A percentile compares a stretch with the other conserved stretches of the same genome.
Evolutionary conservation across 2,888 invertebrate species (phyloP).

Genomic region (Xylocampa areola): DNA sequence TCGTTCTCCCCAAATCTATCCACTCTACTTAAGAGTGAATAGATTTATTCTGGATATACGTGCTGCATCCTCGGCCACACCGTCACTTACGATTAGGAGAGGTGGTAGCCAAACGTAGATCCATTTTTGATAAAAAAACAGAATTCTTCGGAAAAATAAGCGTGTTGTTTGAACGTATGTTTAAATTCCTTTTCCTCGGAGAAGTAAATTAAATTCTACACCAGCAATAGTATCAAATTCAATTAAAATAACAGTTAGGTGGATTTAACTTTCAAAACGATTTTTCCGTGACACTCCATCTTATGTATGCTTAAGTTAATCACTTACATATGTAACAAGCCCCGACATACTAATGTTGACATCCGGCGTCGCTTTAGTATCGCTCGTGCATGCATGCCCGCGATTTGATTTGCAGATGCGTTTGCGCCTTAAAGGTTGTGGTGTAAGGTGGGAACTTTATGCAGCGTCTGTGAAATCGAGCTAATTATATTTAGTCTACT

Average conservation of each 20-base stretch:
- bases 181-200: too few species aligned
- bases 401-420: constrained; percentile 87
- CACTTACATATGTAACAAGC: constrained; percentile 51
- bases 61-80: too few species aligned
- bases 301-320: constrained; percentile 39
- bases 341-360: constrained; percentile 64
- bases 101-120: too few species aligned
- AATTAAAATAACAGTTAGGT: constrained; percentile 22
- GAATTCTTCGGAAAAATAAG: too few species aligned
- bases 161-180: too few species aligned
- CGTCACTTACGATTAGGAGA: too few species aligned
- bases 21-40: too few species aligned
- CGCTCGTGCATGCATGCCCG: constrained; percentile 72
- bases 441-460: constrained; percentile 54
- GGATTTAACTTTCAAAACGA: constrained; percentile 37
- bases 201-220: background rate
- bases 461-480: too few species aligned
- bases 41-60: too few species aligned
- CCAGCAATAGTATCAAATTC: constrained; percentile 8
- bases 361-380: constrained; percentile 68
- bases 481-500: too few species aligned
- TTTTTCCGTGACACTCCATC: constrained; percentile 19
- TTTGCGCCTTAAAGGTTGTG: constrained; percentile 58
- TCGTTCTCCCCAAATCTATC: too few species aligned
- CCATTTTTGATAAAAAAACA: too few species aligned